A percentile compares a stretch with the other conserved stretches of the same genome.
phyloP scores from a whole-genome alignment of 2,888 invertebrate species.

The Heliothis peltigera region DNA sequence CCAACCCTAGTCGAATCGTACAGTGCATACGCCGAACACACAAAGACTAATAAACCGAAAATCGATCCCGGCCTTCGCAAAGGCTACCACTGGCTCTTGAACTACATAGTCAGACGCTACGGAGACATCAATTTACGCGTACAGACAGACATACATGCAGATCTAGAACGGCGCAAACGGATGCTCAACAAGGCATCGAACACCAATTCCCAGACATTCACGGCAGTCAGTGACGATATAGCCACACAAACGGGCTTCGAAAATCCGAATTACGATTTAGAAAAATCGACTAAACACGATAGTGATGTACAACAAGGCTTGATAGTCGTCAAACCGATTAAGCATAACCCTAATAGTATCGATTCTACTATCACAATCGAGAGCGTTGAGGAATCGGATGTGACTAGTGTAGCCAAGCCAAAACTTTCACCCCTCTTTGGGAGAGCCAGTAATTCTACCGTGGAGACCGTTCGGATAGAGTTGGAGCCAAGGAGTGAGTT shows the following conservation, averaged over 20 bases:
- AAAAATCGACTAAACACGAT: conserved; percentile 62
- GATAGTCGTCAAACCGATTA: conserved; percentile 83
- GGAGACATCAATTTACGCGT: conserved; percentile 91
- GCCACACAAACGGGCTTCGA: conserved; percentile 86
- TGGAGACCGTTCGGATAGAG: conserved; percentile 79
- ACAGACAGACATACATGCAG: conserved; percentile 90
- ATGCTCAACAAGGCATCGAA: conserved; percentile 79
- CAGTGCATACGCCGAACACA: conserved; percentile 82
- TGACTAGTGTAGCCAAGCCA: conserved; percentile 74
- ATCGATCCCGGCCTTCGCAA: conserved; percentile 92
- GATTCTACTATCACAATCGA: conserved; percentile 85
- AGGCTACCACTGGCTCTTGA: conserved; percentile 93
- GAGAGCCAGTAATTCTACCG: conserved; percentile 71
- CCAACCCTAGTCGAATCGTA: conserved; percentile 95
- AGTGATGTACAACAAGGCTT: conserved; percentile 71
- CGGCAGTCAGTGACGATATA: conserved; percentile 77
- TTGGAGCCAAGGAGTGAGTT: conserved; percentile 83
- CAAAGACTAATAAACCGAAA: conserved; percentile 84
- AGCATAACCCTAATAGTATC: conserved; percentile 71
- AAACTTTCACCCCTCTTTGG: conserved; percentile 86
- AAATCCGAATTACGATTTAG: conserved; percentile 81
- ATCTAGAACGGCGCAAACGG: conserved; percentile 84
- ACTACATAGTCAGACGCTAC: conserved; percentile 92
- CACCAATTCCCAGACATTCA: conserved; percentile 77
- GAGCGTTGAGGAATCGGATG: conserved; percentile 78